These are phyloP conservation scores for Pentalonia nigronervosa DNA, from an alignment of 1,140 invertebrate genomes.

Conservation along the genomic window DNA sequence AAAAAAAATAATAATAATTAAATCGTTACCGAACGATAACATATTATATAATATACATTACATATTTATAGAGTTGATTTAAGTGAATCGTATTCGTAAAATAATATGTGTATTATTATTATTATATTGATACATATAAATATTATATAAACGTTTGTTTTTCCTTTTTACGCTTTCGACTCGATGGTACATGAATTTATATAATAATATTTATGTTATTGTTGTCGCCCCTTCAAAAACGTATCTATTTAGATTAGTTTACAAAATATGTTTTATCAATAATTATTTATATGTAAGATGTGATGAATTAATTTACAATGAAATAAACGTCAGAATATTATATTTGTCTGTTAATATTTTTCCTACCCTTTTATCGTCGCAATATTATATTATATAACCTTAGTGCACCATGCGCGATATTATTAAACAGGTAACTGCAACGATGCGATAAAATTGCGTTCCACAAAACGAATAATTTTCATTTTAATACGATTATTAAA, in stretches of 20 bases:
- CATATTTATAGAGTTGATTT: slow-evolving; percentile 8
- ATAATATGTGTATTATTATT: neutral
- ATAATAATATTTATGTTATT: neutral
- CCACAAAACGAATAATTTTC: neutral
- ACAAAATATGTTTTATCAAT: neutral
- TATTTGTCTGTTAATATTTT: neutral
- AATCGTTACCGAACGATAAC: neutral
- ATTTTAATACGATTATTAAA: slow-evolving; percentile 21
- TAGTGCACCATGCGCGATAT: neutral
- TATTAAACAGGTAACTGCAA: slow-evolving; percentile 17
- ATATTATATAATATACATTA: slow-evolving; percentile 3
- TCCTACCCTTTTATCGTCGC: neutral
- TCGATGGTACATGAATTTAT: neutral
- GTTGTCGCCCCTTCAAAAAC: neutral
- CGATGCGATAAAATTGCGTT: slow-evolving; percentile 17
- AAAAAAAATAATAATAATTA: neutral
- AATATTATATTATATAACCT: neutral
- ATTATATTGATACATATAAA: neutral
- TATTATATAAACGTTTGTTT: neutral
- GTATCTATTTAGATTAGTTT: slow-evolving; percentile 36
- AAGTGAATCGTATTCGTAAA: neutral
- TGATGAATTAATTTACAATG: neutral
- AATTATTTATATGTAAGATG: slow-evolving; percentile 23
- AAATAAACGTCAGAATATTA: slow-evolving; percentile 29
- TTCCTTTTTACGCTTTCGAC: neutral